These are phyloP conservation scores for Athene noctua DNA, from an alignment of 2,113 vertebrate species.

Conservation along the genomic window DNA sequence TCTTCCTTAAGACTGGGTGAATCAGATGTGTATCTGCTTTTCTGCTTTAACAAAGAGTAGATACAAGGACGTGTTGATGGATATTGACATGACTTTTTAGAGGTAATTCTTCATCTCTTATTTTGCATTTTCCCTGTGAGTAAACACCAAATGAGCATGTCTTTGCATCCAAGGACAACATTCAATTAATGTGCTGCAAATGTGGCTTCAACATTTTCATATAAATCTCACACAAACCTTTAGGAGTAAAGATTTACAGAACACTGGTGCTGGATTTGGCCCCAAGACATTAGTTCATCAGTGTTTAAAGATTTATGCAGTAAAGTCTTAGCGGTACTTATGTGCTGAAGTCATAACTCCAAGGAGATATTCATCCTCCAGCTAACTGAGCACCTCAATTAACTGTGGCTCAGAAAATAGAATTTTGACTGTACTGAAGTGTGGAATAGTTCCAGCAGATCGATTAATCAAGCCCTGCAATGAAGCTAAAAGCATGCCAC, in stretches of 20 bases:
- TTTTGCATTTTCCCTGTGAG: background rate
- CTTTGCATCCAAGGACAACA: background rate
- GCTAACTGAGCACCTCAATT: slow-evolving; percentile 48
- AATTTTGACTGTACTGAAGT: background rate
- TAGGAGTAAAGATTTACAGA: background rate
- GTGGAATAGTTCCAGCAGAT: slow-evolving; percentile 37
- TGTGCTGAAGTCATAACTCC: slow-evolving; percentile 40
- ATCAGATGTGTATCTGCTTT: background rate
- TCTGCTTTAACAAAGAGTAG: background rate
- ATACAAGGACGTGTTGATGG: rapidly evolving
- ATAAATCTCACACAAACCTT: background rate
- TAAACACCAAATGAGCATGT: background rate
- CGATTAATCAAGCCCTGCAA: slow-evolving; percentile 37
- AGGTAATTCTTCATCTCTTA: background rate
- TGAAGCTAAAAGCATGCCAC: slow-evolving; percentile 31
- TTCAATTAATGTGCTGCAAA: background rate
- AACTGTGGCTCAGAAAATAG: slow-evolving; percentile 51
- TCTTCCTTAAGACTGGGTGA: background rate
- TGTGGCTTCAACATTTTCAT: background rate
- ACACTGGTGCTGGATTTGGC: background rate
- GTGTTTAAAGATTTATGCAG: slow-evolving; percentile 58
- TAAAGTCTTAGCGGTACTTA: slow-evolving; percentile 15
- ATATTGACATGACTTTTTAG: background rate
- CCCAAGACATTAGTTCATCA: slow-evolving; percentile 29
- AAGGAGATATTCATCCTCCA: slow-evolving; percentile 34